Evolutionary conservation across 2,797 vertebrate genomes (phyloP).

Genomic region (Myoxocephalus aenaeus): DNA sequence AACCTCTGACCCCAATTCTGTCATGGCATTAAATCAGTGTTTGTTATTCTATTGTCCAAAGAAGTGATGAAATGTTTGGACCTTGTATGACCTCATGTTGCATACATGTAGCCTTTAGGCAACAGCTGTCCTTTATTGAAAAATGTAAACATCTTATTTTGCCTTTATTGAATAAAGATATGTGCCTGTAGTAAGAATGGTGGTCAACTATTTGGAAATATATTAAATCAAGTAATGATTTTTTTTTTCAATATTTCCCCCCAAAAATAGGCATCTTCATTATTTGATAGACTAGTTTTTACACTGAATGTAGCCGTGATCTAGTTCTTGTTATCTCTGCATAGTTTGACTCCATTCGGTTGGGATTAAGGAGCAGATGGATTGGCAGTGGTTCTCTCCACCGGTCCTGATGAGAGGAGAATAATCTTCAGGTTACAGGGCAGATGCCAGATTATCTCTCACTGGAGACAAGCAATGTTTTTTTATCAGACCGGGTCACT

Average conservation of each 20-base stretch:
- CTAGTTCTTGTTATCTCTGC: constrained; percentile 24
- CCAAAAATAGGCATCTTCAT: not conserved
- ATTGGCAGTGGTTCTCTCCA: constrained; percentile 61
- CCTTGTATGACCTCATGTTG: too few relatives aligned
- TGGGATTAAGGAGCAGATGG: constrained; percentile 75
- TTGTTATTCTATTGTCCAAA: not conserved
- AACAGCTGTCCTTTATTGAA: not conserved
- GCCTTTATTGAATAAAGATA: rapidly evolving
- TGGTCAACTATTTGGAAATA: not conserved
- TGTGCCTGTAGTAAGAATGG: not conserved
- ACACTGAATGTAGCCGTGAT: constrained; percentile 25
- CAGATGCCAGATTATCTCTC: constrained; percentile 74
- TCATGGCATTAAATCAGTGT: not conserved
- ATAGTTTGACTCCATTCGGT: constrained; percentile 38
- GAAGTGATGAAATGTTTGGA: not conserved
- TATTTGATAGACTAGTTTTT: constrained; percentile 28
- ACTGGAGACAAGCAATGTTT: constrained; percentile 43
- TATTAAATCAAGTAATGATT: not conserved
- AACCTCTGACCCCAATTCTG: not conserved
- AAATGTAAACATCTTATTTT: not conserved
- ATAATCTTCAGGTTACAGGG: constrained; percentile 80
- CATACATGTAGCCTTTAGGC: not conserved
- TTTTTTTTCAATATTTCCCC: not conserved
- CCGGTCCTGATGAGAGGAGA: constrained; percentile 70
- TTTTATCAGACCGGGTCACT: constrained; percentile 50